Conservation (phyloP, 2,888 invertebrate species). For the Limnephilus auricula region DNA sequence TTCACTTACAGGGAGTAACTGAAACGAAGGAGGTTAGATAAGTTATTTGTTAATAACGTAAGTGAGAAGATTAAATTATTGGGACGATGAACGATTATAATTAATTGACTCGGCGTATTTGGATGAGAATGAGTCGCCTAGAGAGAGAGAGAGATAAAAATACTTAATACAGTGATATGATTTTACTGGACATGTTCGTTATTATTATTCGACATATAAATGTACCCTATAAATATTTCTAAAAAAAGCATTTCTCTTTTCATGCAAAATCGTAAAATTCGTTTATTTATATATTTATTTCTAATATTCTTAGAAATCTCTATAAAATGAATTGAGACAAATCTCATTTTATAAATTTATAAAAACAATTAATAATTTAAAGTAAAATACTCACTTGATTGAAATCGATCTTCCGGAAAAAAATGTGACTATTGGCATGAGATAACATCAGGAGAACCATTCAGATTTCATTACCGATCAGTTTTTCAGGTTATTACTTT, state of each 20-base stretch:
- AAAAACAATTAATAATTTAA: neutral
- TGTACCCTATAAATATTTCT: neutral
- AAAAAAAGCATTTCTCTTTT: neutral
- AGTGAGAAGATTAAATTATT: neutral
- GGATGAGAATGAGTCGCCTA: too few relatives aligned
- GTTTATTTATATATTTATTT: too few relatives aligned
- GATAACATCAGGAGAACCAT: constrained; percentile 30
- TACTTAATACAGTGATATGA: too few relatives aligned
- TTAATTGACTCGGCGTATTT: too few relatives aligned
- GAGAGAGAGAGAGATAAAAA: too few relatives aligned
- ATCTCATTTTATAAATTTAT: neutral
- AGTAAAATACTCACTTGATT: neutral
- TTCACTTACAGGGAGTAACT: neutral
- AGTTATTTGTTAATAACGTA: neutral
- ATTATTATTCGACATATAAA: neutral
- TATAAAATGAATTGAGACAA: neutral
- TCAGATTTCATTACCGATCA: constrained; percentile 49
- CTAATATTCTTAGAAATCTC: neutral
- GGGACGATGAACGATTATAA: too few relatives aligned
- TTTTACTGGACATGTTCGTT: neutral
- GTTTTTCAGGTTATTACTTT: constrained; percentile 55
- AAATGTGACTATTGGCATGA: constrained; percentile 33
- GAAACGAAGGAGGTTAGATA: neutral
- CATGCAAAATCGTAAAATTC: neutral
- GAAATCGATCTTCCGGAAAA: neutral